phyloP scores from a whole-genome alignment of 2,797 vertebrate genomes.

The Pseudochirops corinnae region DNA sequence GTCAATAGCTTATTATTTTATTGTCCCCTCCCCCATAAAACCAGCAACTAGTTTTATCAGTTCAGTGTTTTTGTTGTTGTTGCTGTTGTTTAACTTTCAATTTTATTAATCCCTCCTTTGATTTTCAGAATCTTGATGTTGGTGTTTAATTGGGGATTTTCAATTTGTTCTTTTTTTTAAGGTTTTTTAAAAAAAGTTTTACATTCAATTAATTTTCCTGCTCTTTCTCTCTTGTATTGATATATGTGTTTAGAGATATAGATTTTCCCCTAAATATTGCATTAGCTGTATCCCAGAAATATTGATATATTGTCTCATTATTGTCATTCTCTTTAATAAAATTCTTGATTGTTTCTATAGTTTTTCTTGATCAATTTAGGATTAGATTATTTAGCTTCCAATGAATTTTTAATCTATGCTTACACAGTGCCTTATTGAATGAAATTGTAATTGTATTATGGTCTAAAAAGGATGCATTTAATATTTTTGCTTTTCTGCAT shows the following conservation, averaged over 20 bases:
- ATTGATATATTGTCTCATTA: background rate
- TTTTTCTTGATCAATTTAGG: background rate
- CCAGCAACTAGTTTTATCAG: background rate
- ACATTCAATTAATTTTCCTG: background rate
- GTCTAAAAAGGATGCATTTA: background rate
- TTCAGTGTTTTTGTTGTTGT: background rate
- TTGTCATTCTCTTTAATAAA: background rate
- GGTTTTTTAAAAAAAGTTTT: background rate
- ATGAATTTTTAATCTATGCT: background rate
- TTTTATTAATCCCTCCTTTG: background rate
- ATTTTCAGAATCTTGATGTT: background rate
- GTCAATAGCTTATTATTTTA: background rate
- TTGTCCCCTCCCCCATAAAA: background rate
- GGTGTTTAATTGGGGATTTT: background rate
- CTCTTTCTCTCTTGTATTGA: background rate
- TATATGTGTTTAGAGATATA: background rate
- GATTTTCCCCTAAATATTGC: background rate
- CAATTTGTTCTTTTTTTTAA: background rate
- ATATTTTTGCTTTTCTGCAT: background rate
- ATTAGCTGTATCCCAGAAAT: background rate
- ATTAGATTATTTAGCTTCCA: background rate
- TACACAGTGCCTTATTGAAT: background rate
- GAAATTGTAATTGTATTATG: background rate
- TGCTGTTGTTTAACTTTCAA: background rate
- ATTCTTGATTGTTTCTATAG: background rate